These are phyloP conservation scores for Drosophila silvestris DNA, from an alignment of 2,888 invertebrate species.

Conservation along the genomic window DNA sequence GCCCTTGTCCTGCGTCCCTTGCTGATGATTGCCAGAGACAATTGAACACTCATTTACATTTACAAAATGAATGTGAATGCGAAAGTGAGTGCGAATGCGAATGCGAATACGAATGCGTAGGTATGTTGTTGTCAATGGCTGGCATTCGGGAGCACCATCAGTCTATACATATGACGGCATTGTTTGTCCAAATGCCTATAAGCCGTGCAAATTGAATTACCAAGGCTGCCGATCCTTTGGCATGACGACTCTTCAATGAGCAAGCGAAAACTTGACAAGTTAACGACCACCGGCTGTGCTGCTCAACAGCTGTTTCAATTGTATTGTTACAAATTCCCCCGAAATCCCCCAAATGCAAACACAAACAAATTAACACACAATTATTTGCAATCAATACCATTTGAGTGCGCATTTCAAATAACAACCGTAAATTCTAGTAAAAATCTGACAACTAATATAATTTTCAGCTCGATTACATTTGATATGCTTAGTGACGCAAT, in stretches of 20 bases:
- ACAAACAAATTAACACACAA: constrained; percentile 47
- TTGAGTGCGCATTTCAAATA: background rate
- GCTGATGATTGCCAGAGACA: constrained; percentile 50
- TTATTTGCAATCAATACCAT: constrained; percentile 25
- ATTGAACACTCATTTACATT: constrained; percentile 71
- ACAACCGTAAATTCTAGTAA: background rate
- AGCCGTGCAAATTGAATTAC: constrained; percentile 64
- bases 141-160: constrained; percentile 33
- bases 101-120: constrained; percentile 12
- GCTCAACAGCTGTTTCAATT: constrained; percentile 33
- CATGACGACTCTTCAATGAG: constrained; percentile 49
- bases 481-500: background rate
- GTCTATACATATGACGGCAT: constrained; percentile 44
- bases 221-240: constrained; percentile 45
- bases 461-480: background rate
- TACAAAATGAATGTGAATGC: constrained; percentile 39
- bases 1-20: constrained; percentile 1
- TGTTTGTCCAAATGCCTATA: constrained; percentile 58
- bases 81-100: constrained; percentile 13
- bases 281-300: constrained; percentile 8
- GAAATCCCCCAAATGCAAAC: constrained; percentile 31
- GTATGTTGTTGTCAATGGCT: constrained; percentile 35
- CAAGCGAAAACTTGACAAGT: constrained; percentile 35
- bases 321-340: constrained; percentile 39
- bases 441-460: background rate